A percentile compares a stretch with the other conserved stretches of the same genome.
Conservation (phyloP, 2,888 invertebrate genomes). For the Drosophila dives region DNA sequence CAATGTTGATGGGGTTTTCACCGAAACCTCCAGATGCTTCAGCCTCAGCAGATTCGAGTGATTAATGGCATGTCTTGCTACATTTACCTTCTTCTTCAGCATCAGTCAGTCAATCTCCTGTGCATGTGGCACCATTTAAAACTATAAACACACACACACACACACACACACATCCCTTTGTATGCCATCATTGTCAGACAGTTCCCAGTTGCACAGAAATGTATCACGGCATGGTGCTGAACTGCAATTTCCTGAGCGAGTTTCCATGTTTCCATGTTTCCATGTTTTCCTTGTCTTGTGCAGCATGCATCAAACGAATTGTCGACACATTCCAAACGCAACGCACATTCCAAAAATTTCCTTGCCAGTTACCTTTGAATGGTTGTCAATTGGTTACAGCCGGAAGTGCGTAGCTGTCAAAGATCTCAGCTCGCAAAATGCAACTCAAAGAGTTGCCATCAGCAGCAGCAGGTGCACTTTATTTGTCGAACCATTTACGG, state of each 20-base stretch:
- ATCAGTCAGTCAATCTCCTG: constrained; percentile 2
- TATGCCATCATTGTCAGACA: neutral
- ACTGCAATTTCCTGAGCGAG: constrained; percentile 1
- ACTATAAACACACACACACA: neutral
- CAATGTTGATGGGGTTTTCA: neutral
- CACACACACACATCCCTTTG: neutral
- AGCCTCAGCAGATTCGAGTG: neutral
- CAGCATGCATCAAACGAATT: constrained; percentile 69
- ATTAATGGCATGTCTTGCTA: neutral
- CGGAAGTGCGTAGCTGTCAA: neutral
- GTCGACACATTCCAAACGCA: constrained; percentile 34
- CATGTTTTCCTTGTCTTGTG: constrained; percentile 23
- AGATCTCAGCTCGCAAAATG: constrained; percentile 3
- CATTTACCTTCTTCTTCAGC: constrained; percentile 2
- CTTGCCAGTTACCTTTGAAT: constrained; percentile 55
- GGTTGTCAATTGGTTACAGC: constrained; percentile 35
- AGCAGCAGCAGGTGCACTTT: constrained; percentile 47
- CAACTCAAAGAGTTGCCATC: constrained; percentile 19
- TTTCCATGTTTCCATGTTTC: neutral
- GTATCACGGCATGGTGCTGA: constrained; percentile 33
- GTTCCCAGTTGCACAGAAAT: constrained; percentile 8
- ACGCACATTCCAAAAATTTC: constrained; percentile 38
- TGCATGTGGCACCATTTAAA: constrained; percentile 2
- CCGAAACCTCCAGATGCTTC: neutral
- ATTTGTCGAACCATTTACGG: constrained; percentile 68